A percentile compares a stretch with the other conserved stretches of the same genome.
Evolutionary conservation across 1,140 invertebrate genomes (phyloP).

Genomic region (Vanessa atalanta): DNA sequence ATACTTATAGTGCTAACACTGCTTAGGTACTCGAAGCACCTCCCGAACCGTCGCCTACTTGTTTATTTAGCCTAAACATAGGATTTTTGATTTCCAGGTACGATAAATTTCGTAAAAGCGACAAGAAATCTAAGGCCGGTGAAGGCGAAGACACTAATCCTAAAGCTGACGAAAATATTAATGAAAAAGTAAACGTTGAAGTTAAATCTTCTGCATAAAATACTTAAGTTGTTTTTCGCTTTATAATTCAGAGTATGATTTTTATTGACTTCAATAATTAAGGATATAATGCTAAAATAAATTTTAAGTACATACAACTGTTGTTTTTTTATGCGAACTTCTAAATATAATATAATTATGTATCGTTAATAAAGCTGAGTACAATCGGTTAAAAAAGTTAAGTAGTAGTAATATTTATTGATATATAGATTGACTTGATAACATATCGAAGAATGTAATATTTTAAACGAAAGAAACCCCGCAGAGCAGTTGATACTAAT

Average conservation of each 20-base stretch:
- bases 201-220: constrained; percentile 56
- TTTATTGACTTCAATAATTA: constrained; percentile 19
- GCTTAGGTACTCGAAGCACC: no score
- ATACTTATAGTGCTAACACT: no score
- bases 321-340: background rate
- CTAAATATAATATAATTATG: no score
- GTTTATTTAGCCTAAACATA: background rate
- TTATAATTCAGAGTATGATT: constrained; percentile 11
- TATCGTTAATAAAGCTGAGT: no score
- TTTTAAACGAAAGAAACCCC: no score
- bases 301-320: constrained; percentile 8
- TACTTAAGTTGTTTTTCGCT: background rate
- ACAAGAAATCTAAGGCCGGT: constrained; percentile 66
- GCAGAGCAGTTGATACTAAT: no score
- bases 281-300: constrained; percentile 12
- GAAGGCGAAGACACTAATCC: constrained; percentile 59
- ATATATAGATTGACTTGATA: no score
- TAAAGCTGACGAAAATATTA: constrained; percentile 44
- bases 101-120: constrained; percentile 78
- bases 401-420: no score
- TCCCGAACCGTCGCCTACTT: no score
- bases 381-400: no score
- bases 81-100: constrained; percentile 54
- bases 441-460: no score
- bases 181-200: constrained; percentile 60